Conservation (phyloP, 2,113 vertebrate species). For the Elanoides forficatus region DNA sequence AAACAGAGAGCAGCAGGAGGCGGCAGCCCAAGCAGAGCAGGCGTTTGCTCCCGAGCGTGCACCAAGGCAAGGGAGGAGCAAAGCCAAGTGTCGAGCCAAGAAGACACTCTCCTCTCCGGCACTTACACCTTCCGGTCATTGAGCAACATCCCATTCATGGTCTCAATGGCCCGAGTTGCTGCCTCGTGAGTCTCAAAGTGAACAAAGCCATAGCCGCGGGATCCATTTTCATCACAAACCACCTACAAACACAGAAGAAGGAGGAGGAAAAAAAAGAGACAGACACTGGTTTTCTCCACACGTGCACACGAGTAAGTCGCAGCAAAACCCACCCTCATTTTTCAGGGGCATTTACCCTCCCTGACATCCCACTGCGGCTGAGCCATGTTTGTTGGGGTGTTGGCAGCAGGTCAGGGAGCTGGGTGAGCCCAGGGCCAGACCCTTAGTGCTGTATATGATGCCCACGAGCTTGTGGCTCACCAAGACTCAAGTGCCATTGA, state of each 20-base stretch:
- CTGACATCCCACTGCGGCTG: rapidly evolving
- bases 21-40: background rate
- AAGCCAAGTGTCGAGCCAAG: background rate
- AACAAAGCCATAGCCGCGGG: slow-evolving; percentile 95
- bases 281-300: rapidly evolving
- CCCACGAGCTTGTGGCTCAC: background rate
- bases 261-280: background rate
- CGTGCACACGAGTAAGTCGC: rapidly evolving
- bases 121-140: slow-evolving; percentile 97
- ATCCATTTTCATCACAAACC: slow-evolving; percentile 92
- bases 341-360: background rate
- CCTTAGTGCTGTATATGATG: background rate
- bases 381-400: background rate
- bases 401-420: background rate
- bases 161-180: slow-evolving; percentile 87
- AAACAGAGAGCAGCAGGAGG: background rate
- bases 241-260: slow-evolving; percentile 69
- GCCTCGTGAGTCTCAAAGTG: slow-evolving; percentile 97
- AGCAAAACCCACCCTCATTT: background rate
- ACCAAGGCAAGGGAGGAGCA: background rate
- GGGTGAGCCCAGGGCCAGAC: background rate
- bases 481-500: background rate
- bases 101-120: background rate
- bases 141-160: slow-evolving; percentile 97
- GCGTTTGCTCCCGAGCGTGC: rapidly evolving